Percentiles rank a stretch among this genome's conserved stretches.
Evolutionary conservation across 1,140 invertebrate genomes (phyloP).

Genomic region (Papilio machaon): DNA sequence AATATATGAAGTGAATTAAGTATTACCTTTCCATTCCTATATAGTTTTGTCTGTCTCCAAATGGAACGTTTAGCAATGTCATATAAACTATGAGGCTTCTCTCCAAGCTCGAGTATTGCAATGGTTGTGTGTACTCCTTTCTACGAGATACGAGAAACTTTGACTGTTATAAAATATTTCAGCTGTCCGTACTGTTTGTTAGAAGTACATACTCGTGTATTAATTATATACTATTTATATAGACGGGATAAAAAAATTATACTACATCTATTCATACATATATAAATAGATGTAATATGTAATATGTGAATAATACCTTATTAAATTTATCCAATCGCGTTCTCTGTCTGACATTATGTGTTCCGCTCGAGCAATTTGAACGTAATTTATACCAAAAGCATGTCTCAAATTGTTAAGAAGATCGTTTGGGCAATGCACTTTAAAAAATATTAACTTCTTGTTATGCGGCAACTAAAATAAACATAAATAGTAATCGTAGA

Average conservation of each 20-base stretch:
- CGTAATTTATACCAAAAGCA: too few species aligned
- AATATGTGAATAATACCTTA: not conserved
- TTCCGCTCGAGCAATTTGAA: not conserved
- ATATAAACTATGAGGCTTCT: constrained; percentile 48
- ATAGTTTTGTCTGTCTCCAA: constrained; percentile 26
- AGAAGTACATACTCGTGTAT: too few species aligned
- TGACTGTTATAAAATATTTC: too few species aligned
- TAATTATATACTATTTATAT: not conserved
- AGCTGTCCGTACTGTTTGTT: too few species aligned
- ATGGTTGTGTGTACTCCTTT: constrained; percentile 34
- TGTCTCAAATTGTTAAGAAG: too few species aligned
- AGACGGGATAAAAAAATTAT: too few species aligned
- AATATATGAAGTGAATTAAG: too few species aligned
- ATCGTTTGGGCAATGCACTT: not conserved
- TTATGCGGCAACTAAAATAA: not conserved
- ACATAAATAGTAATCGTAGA: too few species aligned
- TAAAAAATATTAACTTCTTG: not conserved
- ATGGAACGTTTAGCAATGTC: constrained; percentile 41
- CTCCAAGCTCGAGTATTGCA: constrained; percentile 41
- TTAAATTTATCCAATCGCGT: not conserved
- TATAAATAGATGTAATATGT: too few species aligned
- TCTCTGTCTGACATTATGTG: not conserved
- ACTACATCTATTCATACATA: too few species aligned
- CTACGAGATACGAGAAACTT: not conserved
- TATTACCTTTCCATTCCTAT: not conserved